Base-by-base conservation (phyloP, 92 coral and sea anemone species). In the Bergia puertoricense region DNA sequence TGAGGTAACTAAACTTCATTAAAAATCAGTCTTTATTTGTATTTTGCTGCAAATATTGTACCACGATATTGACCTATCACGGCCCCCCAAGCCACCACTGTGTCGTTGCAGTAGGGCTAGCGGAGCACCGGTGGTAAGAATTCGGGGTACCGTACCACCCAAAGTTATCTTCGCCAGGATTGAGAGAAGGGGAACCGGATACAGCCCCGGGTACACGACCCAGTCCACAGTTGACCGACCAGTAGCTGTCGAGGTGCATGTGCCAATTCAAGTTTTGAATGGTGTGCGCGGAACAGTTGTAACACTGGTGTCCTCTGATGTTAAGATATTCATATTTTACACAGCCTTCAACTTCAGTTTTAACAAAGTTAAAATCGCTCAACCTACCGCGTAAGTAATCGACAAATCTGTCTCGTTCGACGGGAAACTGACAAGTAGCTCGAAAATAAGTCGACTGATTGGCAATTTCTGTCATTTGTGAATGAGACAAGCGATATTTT, bases 241-340 rank as follows among this genome's bases (percentile, higher is more conserved):
- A 30, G 30, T 88, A 54, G 6, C 85, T 85, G 85, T 88, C 72
- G 76, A 88, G 50, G n/a, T 82, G 67, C 67, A 77, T 48, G 36
- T 72, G 57, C 42, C 54, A 75, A 0, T 40, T 40, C 40, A 40
- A 36, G 75, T 13, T 79, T 0, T 88, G 90, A 42, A 66, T 77
- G 4, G 83, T 77, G 78, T 78, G 81, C 4, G 81, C 85, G n/a
- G 67, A 57, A 20, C 90, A 88, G 79, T 88, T 79, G 79, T 88
- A 67, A 42, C 90, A 88, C 54, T 88, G 79, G 30, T 30, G 30
- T 30, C 30, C 30, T 30, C 30, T 30, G 30, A 30, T 30, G 30
- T 30, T 30, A 30, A 30, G 30, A 30, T 30, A 30, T 30, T 30
- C 30, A 30, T 30, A 30, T 30, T 30, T 30, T 30, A 30, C 77